Conservation (phyloP, 2,888 invertebrate species). For the Thyatira batis region DNA sequence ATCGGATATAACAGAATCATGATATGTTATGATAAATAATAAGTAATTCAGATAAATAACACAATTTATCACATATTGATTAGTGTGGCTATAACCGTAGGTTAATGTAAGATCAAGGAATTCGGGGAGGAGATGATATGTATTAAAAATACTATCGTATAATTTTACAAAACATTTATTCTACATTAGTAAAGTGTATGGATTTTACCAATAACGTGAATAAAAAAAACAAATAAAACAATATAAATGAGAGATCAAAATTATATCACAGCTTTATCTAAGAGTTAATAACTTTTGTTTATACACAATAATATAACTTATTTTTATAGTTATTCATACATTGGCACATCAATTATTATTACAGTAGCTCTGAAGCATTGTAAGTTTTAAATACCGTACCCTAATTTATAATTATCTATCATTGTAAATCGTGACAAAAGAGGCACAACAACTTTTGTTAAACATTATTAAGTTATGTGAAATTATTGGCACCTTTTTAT, state of each 20-base stretch:
- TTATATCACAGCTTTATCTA: slow-evolving; percentile 40
- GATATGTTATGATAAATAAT: too few relatives aligned
- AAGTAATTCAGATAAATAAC: too few relatives aligned
- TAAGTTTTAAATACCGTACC: not conserved
- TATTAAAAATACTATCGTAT: not conserved
- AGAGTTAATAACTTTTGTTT: not conserved
- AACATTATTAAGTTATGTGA: too few relatives aligned
- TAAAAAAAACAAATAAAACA: not conserved
- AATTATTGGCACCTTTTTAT: too few relatives aligned
- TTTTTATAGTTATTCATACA: not conserved
- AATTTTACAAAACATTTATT: not conserved
- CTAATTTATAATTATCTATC: not conserved
- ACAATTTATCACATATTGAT: too few relatives aligned
- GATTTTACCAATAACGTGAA: not conserved
- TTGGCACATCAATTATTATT: not conserved
- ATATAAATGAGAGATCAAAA: slow-evolving; percentile 40
- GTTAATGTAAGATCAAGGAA: too few relatives aligned
- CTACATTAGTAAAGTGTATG: not conserved
- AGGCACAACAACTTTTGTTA: not conserved
- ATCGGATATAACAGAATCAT: too few relatives aligned
- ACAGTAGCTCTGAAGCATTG: not conserved
- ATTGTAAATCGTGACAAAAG: not conserved
- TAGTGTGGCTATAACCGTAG: too few relatives aligned
- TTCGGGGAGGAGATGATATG: too few relatives aligned
- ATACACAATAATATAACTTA: not conserved